Conservation (phyloP, 2,113 vertebrate species). For the Calyptommatus sinebrachiatus region DNA sequence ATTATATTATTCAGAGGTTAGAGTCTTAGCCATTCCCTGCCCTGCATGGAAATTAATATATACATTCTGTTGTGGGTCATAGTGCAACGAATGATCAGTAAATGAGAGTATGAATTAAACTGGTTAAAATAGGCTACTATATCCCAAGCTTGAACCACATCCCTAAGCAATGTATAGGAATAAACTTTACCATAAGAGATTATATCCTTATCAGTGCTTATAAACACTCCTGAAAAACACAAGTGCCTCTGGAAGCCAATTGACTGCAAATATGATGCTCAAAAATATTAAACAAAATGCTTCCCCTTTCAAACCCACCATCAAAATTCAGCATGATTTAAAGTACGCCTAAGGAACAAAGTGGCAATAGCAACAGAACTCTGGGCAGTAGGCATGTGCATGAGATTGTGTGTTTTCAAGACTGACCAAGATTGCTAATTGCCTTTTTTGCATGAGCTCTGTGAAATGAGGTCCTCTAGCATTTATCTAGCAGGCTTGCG, state of each 20-base stretch:
- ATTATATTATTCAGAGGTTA: too few species aligned
- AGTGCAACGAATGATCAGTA: background rate
- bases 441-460: constrained; percentile 41
- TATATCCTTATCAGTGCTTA: background rate
- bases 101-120: background rate
- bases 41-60: too few species aligned
- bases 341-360: constrained; percentile 29
- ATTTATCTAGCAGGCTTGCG: constrained; percentile 18
- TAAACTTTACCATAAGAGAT: background rate
- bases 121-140: background rate
- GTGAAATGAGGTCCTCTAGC: constrained; percentile 47
- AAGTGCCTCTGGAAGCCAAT: background rate
- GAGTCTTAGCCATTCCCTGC: background rate
- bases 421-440: constrained; percentile 42
- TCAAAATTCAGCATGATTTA: constrained; percentile 44
- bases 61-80: background rate
- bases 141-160: background rate
- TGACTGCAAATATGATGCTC: background rate
- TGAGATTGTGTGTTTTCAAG: background rate
- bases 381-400: background rate
- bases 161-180: too few species aligned
- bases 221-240: background rate
- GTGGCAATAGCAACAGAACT: constrained; percentile 21
- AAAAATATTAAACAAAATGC: background rate
- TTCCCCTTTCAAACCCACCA: constrained; percentile 22